Evolutionary conservation across 2,888 invertebrate genomes (phyloP).

Genomic region (Rugalucina vietnamica): DNA sequence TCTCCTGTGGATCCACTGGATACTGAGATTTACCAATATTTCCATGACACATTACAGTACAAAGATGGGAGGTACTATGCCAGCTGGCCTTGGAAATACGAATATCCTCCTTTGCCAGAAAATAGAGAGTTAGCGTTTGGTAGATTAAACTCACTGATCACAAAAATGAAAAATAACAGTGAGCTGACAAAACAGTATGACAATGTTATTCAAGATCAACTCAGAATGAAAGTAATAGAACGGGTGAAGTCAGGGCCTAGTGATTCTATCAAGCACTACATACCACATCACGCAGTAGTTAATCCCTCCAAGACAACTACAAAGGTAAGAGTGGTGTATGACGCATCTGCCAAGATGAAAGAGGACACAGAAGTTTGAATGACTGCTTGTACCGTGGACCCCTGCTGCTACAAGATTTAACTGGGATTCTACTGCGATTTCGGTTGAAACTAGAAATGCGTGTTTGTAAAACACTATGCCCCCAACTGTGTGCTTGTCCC

Average conservation of each 20-base stretch:
- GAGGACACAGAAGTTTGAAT: conserved; percentile 18
- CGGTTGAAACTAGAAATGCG: too few relatives aligned
- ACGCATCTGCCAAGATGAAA: conserved; percentile 3
- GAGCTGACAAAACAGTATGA: conserved; percentile 29
- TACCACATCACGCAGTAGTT: conserved; percentile 22
- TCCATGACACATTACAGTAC: conserved; percentile 17
- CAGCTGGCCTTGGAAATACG: conserved; percentile 36
- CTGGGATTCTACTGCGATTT: conserved; percentile 10
- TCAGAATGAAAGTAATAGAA: conserved; percentile 20
- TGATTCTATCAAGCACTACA: conserved; percentile 1
- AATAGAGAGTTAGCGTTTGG: conserved; percentile 30
- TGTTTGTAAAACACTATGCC: too few relatives aligned
- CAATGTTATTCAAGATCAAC: conserved; percentile 28
- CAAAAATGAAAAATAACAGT: conserved; percentile 13
- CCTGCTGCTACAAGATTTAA: conserved; percentile 12
- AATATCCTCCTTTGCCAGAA: conserved; percentile 3
- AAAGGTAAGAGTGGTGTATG: conserved; percentile 8
- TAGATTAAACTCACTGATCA: conserved; percentile 13
- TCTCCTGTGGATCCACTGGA: neutral
- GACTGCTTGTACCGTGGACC: conserved; percentile 21
- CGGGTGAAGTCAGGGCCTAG: neutral
- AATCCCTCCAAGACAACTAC: neutral
- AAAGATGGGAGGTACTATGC: conserved; percentile 29
- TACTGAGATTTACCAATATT: too few relatives aligned
- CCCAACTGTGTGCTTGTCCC: too few relatives aligned